phyloP scores from a whole-genome alignment of 1,140 invertebrate species.

The Drosophila rhopaloa region DNA sequence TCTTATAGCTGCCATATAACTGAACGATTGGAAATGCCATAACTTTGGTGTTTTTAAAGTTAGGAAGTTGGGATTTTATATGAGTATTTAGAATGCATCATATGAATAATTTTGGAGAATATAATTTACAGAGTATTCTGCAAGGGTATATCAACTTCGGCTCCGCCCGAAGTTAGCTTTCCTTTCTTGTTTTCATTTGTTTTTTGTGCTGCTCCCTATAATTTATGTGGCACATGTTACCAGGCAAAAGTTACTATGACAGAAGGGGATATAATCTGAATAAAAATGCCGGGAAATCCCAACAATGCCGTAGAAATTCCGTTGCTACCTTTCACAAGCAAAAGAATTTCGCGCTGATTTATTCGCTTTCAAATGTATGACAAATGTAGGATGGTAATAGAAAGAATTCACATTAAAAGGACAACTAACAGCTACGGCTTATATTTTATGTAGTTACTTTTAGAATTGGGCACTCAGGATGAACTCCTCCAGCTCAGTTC shows the following conservation, averaged over 20 bases:
- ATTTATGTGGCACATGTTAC: slow-evolving; percentile 79
- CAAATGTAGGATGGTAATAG: slow-evolving; percentile 24
- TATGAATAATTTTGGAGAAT: no score
- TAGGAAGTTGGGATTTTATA: no score
- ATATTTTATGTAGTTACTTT: background rate
- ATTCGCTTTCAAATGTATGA: slow-evolving; percentile 43
- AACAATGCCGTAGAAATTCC: slow-evolving; percentile 68
- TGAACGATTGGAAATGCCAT: no score
- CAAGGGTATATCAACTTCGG: no score
- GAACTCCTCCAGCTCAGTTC: slow-evolving; percentile 10
- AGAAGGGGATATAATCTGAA: slow-evolving; percentile 30
- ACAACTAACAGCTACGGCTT: background rate
- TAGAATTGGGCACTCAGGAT: slow-evolving; percentile 1
- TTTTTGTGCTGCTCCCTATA: slow-evolving; percentile 42
- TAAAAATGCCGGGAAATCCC: slow-evolving; percentile 42
- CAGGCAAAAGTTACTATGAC: slow-evolving; percentile 62
- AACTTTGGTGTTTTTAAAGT: no score
- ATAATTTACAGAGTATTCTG: no score
- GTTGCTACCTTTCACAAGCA: slow-evolving; percentile 37
- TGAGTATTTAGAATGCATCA: no score
- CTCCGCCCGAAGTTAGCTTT: no score
- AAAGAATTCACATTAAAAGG: slow-evolving; percentile 15
- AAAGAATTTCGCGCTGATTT: slow-evolving; percentile 79
- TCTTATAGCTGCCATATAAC: no score
- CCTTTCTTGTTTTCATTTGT: slow-evolving; percentile 59